Conservation (phyloP, 2,113 vertebrate genomes). For the Phyllopteryx taeniolatus region DNA sequence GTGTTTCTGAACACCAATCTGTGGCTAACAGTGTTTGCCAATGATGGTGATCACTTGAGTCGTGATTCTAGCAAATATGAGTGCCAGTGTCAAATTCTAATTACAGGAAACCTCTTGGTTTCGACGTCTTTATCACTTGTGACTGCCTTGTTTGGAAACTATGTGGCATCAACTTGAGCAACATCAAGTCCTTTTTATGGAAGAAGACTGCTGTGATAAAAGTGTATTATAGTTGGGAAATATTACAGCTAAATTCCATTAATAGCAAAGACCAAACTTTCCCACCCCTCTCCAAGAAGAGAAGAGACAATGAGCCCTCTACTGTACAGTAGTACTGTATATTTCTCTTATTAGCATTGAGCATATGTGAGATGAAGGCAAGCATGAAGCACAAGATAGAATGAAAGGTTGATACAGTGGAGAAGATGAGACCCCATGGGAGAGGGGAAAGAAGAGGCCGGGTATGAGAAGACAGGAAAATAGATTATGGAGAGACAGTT, state of each 20-base stretch:
- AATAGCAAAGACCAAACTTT: slow-evolving; percentile 8
- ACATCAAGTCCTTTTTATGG: slow-evolving; percentile 14
- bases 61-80: slow-evolving; percentile 28
- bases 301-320: background rate
- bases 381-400: slow-evolving; percentile 26
- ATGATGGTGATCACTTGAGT: slow-evolving; percentile 55
- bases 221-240: slow-evolving; percentile 11
- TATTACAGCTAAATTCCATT: slow-evolving; percentile 11
- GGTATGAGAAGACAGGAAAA: slow-evolving; percentile 55
- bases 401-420: slow-evolving; percentile 36
- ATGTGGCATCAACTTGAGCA: slow-evolving; percentile 41
- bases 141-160: slow-evolving; percentile 61
- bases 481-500: slow-evolving; percentile 43
- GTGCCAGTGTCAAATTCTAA: slow-evolving; percentile 60
- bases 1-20: slow-evolving; percentile 60
- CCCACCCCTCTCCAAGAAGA: background rate
- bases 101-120: slow-evolving; percentile 57
- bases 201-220: slow-evolving; percentile 23
- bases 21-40: slow-evolving; percentile 57
- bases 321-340: background rate
- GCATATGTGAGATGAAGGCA: slow-evolving; percentile 27
- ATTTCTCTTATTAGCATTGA: slow-evolving; percentile 30
- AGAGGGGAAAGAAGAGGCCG: slow-evolving; percentile 24
- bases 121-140: slow-evolving; percentile 60
- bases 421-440: slow-evolving; percentile 55